Evolutionary conservation across 92 coral and sea anemone species (phyloP).

Genomic region (Meandrina meandrites): DNA sequence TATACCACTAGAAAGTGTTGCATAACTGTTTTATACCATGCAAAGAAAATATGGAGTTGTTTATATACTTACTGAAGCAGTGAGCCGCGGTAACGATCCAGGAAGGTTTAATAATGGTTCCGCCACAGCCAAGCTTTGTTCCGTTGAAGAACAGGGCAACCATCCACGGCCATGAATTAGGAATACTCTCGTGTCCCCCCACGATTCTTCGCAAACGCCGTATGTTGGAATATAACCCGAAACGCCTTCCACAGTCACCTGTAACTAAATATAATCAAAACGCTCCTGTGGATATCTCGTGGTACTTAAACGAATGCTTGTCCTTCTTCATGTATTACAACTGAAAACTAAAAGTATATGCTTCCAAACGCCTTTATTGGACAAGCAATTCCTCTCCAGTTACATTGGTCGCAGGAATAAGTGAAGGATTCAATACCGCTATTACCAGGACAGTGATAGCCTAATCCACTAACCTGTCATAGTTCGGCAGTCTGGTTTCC

Average conservation of each 20-base stretch:
- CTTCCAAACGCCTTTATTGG: too few species aligned
- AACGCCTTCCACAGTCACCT: constrained; percentile 58
- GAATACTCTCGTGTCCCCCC: constrained; percentile 76
- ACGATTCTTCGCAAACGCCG: constrained; percentile 80
- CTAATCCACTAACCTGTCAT: constrained; percentile 61
- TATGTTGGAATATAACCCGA: background rate
- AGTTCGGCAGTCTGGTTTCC: constrained; percentile 67
- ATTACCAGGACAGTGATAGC: too few species aligned
- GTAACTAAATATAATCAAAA: constrained; percentile 11
- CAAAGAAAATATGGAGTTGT: too few species aligned
- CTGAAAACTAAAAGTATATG: too few species aligned
- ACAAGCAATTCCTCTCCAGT: too few species aligned
- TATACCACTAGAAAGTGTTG: too few species aligned
- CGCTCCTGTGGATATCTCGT: background rate
- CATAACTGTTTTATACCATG: too few species aligned
- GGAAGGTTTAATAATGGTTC: constrained; percentile 77
- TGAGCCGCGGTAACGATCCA: constrained; percentile 97
- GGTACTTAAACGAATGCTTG: background rate
- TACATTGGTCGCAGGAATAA: too few species aligned
- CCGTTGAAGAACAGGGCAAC: constrained; percentile 83
- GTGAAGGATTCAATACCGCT: too few species aligned
- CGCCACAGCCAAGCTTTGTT: constrained; percentile 88
- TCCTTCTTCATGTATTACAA: background rate
- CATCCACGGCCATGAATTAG: constrained; percentile 99
- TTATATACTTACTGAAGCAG: constrained; percentile 78